phyloP scores from a whole-genome alignment of 2,888 invertebrate species.

The Sinelater perroti region DNA sequence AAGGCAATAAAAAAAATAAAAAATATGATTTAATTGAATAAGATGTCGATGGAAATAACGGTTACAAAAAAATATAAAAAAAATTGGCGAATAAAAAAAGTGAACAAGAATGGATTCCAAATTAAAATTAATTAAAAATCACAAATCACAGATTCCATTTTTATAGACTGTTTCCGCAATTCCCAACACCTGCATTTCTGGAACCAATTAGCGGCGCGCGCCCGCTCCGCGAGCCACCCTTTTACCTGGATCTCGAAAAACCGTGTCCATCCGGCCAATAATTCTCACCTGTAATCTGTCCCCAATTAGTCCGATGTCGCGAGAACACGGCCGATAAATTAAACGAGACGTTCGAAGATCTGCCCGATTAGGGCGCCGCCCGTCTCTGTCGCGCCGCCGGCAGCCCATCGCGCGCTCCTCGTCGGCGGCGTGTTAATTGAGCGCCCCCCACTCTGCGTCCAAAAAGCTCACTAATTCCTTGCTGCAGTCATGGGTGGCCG shows the following conservation, averaged over 20 bases:
- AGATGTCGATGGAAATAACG: background rate
- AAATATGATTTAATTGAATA: too few species aligned
- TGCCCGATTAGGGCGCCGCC: conserved; percentile 31
- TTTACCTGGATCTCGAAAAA: conserved; percentile 31
- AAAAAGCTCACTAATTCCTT: conserved; percentile 44
- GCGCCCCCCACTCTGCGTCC: conserved; percentile 40
- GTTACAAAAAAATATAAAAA: background rate
- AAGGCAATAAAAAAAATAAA: too few species aligned
- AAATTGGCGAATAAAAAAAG: too few species aligned
- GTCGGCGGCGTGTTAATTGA: conserved; percentile 41
- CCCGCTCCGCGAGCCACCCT: conserved; percentile 8
- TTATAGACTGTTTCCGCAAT: too few species aligned
- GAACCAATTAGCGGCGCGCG: conserved; percentile 5
- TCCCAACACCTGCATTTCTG: too few species aligned
- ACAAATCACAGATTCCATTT: too few species aligned
- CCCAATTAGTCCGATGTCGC: conserved; percentile 54
- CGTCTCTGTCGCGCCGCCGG: conserved; percentile 34
- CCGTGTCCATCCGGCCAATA: conserved; percentile 41
- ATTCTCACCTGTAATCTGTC: conserved; percentile 48
- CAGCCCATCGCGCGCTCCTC: conserved; percentile 23
- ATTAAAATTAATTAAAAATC: too few species aligned
- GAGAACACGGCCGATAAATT: conserved; percentile 53
- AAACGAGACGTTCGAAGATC: conserved; percentile 48
- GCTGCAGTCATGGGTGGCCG: conserved; percentile 41
- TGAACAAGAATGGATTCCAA: too few species aligned